Percentiles rank a stretch among this genome's conserved stretches.
Conservation (phyloP, 2,113 vertebrate species). For the Ameiurus melas region DNA sequence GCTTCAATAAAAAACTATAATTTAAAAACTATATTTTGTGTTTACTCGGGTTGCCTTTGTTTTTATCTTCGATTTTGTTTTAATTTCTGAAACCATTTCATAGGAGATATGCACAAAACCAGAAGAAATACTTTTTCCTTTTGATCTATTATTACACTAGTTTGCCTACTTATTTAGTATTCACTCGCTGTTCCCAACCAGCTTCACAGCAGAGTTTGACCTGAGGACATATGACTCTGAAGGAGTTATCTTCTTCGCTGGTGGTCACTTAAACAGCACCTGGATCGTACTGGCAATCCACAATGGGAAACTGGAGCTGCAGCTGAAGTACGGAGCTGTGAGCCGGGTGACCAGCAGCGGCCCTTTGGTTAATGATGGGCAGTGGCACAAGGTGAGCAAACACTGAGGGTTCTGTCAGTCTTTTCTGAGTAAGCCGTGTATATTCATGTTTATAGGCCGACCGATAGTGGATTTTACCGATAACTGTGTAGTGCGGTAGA, state of each 20-base stretch:
- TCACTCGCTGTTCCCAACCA: constrained; percentile 38
- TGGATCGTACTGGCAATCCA: constrained; percentile 91
- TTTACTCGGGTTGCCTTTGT: too few species aligned
- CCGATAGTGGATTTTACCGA: too few species aligned
- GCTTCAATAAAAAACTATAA: too few species aligned
- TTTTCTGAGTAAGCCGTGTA: not conserved
- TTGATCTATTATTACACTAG: not conserved
- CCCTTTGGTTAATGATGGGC: constrained; percentile 83
- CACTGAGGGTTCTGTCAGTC: not conserved
- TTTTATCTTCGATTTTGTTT: too few species aligned
- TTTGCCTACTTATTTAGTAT: not conserved
- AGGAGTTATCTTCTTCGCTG: constrained; percentile 94
- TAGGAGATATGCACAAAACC: too few species aligned
- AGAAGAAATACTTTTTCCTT: not conserved
- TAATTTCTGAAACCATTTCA: too few species aligned
- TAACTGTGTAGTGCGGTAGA: too few species aligned
- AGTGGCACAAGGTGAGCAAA: constrained; percentile 87
- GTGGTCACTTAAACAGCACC: constrained; percentile 85
- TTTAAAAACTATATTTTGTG: too few species aligned
- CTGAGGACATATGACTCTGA: constrained; percentile 93
- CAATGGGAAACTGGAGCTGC: constrained; percentile 87
- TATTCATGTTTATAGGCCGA: not conserved
- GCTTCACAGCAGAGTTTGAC: constrained; percentile 90
- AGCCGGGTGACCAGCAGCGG: constrained; percentile 90
- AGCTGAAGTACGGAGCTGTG: constrained; percentile 82